Conservation (phyloP, 2,113 vertebrate species). For the Ramphastos sulfuratus region DNA sequence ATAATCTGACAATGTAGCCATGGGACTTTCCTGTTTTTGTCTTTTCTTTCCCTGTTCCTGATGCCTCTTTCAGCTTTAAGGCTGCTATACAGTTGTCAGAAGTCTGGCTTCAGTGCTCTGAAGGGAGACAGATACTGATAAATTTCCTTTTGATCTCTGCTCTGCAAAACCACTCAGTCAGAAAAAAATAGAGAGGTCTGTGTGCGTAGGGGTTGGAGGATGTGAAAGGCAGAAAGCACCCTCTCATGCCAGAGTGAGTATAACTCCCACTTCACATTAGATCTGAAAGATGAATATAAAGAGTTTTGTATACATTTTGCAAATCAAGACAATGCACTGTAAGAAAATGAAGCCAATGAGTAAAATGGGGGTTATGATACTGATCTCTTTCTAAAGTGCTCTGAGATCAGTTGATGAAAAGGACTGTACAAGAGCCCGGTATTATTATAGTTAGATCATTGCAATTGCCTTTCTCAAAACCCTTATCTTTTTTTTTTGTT, state of each 20-base stretch:
- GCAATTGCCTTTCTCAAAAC: conserved; percentile 62
- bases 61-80: conserved; percentile 61
- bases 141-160: conserved; percentile 79
- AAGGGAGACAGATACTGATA: conserved; percentile 80
- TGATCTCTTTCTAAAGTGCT: conserved; percentile 65
- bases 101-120: conserved; percentile 70
- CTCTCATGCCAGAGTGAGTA: conserved; percentile 1
- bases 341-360: conserved; percentile 71
- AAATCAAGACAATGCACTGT: conserved; percentile 52
- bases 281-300: conserved; percentile 56
- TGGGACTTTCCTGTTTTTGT: background rate
- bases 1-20: conserved; percentile 18
- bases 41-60: background rate
- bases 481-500: conserved; percentile 67
- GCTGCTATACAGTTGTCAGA: conserved; percentile 67
- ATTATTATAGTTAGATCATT: conserved; percentile 65
- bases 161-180: conserved; percentile 59
- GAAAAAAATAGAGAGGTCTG: conserved; percentile 45
- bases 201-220: conserved; percentile 33
- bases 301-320: conserved; percentile 56
- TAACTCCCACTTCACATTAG: conserved; percentile 40
- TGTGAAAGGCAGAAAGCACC: conserved; percentile 46
- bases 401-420: conserved; percentile 66
- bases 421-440: conserved; percentile 54
- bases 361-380: conserved; percentile 67